phyloP scores from a whole-genome alignment of 2,888 invertebrate genomes.

The Lumbricus terrestris region DNA sequence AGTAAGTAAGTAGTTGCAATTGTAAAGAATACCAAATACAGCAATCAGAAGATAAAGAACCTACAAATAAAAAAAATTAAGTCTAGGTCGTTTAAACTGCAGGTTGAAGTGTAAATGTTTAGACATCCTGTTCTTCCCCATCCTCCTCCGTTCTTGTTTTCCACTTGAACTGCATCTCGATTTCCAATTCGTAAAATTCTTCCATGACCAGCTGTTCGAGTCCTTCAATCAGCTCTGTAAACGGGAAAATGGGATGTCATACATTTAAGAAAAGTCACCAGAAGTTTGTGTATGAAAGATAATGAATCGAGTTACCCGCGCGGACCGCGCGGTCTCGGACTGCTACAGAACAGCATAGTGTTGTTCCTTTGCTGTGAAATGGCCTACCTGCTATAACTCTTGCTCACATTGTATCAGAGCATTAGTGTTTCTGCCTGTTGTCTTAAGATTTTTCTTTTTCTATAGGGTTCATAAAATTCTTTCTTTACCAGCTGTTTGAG shows the following conservation, averaged over 20 bases:
- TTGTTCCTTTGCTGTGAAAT: no score
- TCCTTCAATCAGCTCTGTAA: constrained; percentile 44
- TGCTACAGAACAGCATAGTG: no score
- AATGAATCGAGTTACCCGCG: not conserved
- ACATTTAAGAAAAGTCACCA: not conserved
- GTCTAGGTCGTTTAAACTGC: not conserved
- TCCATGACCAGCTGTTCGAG: constrained; percentile 47
- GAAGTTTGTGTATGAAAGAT: not conserved
- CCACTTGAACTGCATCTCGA: constrained; percentile 51
- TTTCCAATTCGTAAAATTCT: constrained; percentile 51
- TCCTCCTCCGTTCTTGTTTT: not conserved
- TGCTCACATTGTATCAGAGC: no score
- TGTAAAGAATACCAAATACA: not conserved
- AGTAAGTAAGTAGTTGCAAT: not conserved
- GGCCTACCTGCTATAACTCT: no score
- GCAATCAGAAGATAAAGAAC: not conserved
- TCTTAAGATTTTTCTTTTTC: no score
- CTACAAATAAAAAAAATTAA: not conserved
- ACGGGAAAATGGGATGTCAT: not conserved
- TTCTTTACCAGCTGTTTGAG: no score
- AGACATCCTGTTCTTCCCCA: not conserved
- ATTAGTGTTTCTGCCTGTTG: no score
- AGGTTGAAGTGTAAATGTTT: not conserved
- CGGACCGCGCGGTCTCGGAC: no score
- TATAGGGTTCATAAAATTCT: no score